These are phyloP conservation scores for Trichoplusia ni DNA, from an alignment of 1,140 invertebrate genomes.

Conservation along the genomic window DNA sequence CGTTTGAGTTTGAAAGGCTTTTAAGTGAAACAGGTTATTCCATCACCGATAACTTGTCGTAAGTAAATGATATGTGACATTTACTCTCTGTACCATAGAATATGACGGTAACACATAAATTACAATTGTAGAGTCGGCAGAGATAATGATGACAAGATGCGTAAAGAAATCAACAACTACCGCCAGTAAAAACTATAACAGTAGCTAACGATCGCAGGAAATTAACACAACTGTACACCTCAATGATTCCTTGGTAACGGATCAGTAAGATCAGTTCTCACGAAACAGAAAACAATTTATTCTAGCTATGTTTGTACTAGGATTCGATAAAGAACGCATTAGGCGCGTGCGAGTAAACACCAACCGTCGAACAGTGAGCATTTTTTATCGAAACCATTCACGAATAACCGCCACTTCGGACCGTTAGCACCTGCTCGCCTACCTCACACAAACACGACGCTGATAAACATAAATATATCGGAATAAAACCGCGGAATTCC, in stretches of 20 bases:
- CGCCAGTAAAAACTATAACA: background rate
- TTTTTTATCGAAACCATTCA: constrained; percentile 70
- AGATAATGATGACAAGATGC: background rate
- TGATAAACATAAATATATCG: background rate
- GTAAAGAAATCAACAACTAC: background rate
- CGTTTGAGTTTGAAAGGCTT: too few species aligned
- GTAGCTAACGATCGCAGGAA: constrained; percentile 14
- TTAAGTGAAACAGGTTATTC: too few species aligned
- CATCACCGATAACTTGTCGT: too few species aligned
- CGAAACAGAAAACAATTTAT: constrained; percentile 30
- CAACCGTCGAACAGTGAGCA: constrained; percentile 55
- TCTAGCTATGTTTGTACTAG: constrained; percentile 24
- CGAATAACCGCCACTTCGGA: constrained; percentile 66
- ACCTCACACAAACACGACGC: constrained; percentile 21
- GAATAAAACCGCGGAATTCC: constrained; percentile 12
- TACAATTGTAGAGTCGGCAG: too few species aligned
- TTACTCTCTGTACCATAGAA: too few species aligned
- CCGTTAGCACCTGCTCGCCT: constrained; percentile 70
- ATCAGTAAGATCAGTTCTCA: constrained; percentile 22
- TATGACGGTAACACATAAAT: too few species aligned
- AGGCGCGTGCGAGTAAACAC: constrained; percentile 45
- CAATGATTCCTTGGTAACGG: constrained; percentile 16
- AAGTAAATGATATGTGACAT: too few species aligned
- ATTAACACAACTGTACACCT: constrained; percentile 15
- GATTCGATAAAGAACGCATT: constrained; percentile 9